These are phyloP conservation scores for Cygnus buccinator DNA, from an alignment of 2,113 vertebrate genomes.

Conservation along the genomic window DNA sequence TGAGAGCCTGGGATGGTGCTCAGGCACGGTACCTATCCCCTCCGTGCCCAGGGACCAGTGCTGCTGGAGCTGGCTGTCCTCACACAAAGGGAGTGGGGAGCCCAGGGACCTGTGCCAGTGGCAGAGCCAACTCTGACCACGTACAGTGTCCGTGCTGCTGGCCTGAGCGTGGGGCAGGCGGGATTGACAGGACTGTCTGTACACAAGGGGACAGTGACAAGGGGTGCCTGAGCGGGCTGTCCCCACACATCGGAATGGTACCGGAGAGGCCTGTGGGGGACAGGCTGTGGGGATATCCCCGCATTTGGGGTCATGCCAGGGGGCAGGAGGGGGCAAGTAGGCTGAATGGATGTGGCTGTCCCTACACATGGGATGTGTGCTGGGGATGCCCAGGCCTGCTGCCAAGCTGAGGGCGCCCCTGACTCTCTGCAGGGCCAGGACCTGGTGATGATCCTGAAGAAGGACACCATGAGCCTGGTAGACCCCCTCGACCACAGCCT, in stretches of 20 bases:
- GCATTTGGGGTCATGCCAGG: accelerated
- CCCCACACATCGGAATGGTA: neutral
- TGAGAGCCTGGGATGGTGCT: conserved; percentile 64
- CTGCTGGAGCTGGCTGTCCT: neutral
- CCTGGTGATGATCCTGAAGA: conserved; percentile 95
- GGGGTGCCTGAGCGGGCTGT: neutral
- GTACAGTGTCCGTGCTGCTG: accelerated
- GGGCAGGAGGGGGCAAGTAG: neutral
- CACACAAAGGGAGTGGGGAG: accelerated
- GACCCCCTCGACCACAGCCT: conserved; percentile 91
- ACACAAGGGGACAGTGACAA: neutral
- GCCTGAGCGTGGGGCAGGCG: neutral
- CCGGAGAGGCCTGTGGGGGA: neutral
- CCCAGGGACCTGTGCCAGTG: neutral
- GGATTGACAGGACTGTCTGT: neutral
- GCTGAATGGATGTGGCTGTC: neutral
- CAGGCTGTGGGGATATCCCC: neutral
- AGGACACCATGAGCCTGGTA: conserved; percentile 91
- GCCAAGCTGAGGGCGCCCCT: neutral
- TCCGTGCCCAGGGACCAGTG: neutral
- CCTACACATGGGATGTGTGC: too few species aligned
- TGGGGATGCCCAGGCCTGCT: neutral
- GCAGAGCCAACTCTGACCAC: neutral
- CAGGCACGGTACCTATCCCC: neutral
- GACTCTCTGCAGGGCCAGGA: conserved; percentile 84